Evolutionary conservation across 2,797 vertebrate genomes (phyloP).

Genomic region (Eulemur coronatus): DNA sequence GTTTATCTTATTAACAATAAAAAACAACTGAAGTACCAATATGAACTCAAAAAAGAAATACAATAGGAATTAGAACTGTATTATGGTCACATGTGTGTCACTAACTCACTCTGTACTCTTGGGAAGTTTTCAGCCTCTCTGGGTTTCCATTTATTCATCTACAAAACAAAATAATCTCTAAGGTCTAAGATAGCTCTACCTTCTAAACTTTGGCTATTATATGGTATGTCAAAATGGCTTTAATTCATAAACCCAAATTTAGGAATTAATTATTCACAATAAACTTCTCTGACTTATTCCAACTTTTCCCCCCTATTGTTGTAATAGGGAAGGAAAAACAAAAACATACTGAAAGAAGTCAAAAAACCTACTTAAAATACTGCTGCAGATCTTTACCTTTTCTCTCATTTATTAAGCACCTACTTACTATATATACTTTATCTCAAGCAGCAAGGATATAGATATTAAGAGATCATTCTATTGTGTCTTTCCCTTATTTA

Average conservation of each 20-base stretch:
- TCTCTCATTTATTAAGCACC: neutral
- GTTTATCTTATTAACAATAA: slow-evolving; percentile 7
- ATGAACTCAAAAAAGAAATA: neutral
- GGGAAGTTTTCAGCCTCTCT: neutral
- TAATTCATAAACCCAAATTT: neutral
- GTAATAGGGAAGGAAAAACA: neutral
- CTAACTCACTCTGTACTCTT: neutral
- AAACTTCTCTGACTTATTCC: neutral
- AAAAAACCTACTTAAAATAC: slow-evolving; percentile 15
- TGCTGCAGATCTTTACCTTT: neutral
- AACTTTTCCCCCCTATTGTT: neutral
- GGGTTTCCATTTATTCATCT: neutral
- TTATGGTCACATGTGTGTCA: neutral
- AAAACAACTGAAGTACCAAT: neutral
- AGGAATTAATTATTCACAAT: neutral
- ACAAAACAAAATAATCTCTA: neutral
- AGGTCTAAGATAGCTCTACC: neutral
- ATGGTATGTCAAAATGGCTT: neutral
- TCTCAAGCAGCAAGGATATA: neutral
- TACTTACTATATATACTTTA: neutral
- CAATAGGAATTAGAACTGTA: neutral
- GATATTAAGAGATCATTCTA: neutral
- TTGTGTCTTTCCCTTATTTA: neutral
- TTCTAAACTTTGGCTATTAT: neutral
- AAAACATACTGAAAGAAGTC: neutral